Evolutionary conservation across 2,113 vertebrate species (phyloP), one percentile per base, ranked within the genome.

Genomic region (Strigops habroptila): DNA sequence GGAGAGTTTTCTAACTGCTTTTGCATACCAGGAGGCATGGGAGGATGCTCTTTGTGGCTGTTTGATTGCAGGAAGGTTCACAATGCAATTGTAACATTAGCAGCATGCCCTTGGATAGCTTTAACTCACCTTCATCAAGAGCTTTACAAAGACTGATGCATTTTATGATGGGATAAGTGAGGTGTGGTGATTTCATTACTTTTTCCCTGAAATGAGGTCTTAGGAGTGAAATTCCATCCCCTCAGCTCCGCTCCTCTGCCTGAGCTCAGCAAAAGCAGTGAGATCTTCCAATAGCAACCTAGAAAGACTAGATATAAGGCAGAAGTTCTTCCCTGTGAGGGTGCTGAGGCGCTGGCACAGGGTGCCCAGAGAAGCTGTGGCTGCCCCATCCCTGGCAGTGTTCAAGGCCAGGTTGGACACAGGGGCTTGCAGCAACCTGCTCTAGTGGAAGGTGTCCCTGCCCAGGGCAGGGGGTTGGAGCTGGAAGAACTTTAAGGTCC

Each of bases 401-500:
- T 15, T 23, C 53, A 2, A 79, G 44, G 22, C 3, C 49, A 41
- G 67, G 35, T 0, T 82, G 52, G 52, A 53, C 52, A 31, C 53
- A 59, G 55, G 33, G 55, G 13, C 55, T n/a, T 59, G 51, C 33
- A 76, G 18, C 49, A 21, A 7, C 3, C 62, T 55, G 67, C 0
- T 35, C 1, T 12, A 2, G 18, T 41, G 9, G 51, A 10, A 65
- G 21, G 2, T 35, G n/a, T 53, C 49, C 53, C 31, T 78, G 37
- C 25, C 14, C 9, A 1, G 0, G 2, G 33, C 14, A 51, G 15
- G 18, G 18, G 3, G 5, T 11, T 21, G 17, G 33, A 4, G 31
- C 22, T 14, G 3, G 5, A 6, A 12, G 35, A 0, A 1, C 37
- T 51, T 27, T 3, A 24, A 30, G 10, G 3, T 10, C 8, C 17